Evolutionary conservation across 2,888 invertebrate species (phyloP), one percentile per base, ranked within the genome.

Genomic region (Osedax fenrisi): DNA sequence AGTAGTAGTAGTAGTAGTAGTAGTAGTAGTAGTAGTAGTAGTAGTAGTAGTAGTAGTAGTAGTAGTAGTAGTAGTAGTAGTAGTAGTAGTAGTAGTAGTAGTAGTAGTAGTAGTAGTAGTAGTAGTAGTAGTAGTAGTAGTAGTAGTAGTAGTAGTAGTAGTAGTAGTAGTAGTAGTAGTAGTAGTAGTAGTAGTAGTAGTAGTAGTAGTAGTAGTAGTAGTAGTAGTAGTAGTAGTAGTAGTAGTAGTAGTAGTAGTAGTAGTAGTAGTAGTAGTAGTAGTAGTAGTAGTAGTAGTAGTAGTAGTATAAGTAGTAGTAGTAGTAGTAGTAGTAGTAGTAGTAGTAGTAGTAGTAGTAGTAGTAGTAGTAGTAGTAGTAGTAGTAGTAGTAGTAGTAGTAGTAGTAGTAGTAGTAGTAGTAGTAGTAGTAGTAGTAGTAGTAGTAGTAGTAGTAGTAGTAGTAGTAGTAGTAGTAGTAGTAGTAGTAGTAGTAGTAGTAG

Each of bases 301-400:
- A n/a, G n/a, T n/a, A n/a, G n/a, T n/a, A n/a, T n/a, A n/a, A n/a
- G n/a, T n/a, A 64, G 1, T 64, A n/a, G 2, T 13, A 64, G 10
- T 21, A n/a, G 3, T 10, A n/a, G 64, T 21, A n/a, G 64, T 64
- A 64, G 21, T 21, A n/a, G 64, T 64, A 64, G 64, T 64, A n/a
- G 73, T 68, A 68, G 73, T 68, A 68, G 73, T 24, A 73, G 64
- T 64, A 68, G 64, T 64, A 64, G 73, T 73, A 25, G 73, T 73
- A 68, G 73, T 73, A 68, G 70, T 69, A 69, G 69, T 69, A 69
- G 56, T 69, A 74, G 69, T 69, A 69, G 69, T 74, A 74, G 69
- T 74, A 41, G 56, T 69, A 41, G 69, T 74, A 41, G 56, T 74
- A 41, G 69, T 69, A 25, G 25, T 24, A 26, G 59, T 56, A 25